Percentiles rank a stretch among this genome's conserved stretches.
Conservation (phyloP, 2,797 vertebrate species). For the Crocidura indochinensis region DNA sequence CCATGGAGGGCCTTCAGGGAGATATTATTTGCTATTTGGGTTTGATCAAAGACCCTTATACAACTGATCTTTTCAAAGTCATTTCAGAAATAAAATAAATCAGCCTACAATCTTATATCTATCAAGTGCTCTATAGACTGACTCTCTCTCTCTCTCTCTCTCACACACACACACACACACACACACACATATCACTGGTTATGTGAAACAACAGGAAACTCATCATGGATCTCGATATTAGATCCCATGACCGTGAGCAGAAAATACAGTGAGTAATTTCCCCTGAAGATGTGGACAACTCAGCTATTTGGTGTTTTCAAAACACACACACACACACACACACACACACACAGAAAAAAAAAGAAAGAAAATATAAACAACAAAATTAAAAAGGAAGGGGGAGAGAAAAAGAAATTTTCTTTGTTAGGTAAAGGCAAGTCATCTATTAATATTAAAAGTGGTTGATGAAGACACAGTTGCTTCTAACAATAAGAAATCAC, state of each 20-base stretch:
- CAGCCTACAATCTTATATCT: conserved; percentile 45
- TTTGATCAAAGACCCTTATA: conserved; percentile 58
- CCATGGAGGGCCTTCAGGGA: neutral
- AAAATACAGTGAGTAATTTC: conserved; percentile 59
- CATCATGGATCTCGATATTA: conserved; percentile 47
- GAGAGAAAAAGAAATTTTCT: conserved; percentile 17
- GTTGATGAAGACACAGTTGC: neutral
- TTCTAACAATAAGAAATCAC: neutral
- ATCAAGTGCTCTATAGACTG: neutral
- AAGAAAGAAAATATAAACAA: too few species aligned
- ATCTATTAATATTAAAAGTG: conserved; percentile 23
- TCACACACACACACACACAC: conserved; percentile 13
- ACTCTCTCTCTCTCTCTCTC: conserved; percentile 49
- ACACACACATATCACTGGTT: neutral
- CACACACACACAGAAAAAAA: neutral
- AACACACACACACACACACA: conserved; percentile 5
- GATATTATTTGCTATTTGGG: neutral
- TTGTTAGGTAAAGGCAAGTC: conserved; percentile 55
- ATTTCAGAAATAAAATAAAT: conserved; percentile 75
- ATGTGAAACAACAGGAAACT: conserved; percentile 70
- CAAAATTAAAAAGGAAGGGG: neutral
- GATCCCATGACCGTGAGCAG: conserved; percentile 43
- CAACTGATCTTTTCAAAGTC: conserved; percentile 68
- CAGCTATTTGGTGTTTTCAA: neutral
- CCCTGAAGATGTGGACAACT: neutral